A percentile compares a stretch with the other conserved stretches of the same genome.
phyloP scores from a whole-genome alignment of 1,140 invertebrate species.

The Eueides isabella region DNA sequence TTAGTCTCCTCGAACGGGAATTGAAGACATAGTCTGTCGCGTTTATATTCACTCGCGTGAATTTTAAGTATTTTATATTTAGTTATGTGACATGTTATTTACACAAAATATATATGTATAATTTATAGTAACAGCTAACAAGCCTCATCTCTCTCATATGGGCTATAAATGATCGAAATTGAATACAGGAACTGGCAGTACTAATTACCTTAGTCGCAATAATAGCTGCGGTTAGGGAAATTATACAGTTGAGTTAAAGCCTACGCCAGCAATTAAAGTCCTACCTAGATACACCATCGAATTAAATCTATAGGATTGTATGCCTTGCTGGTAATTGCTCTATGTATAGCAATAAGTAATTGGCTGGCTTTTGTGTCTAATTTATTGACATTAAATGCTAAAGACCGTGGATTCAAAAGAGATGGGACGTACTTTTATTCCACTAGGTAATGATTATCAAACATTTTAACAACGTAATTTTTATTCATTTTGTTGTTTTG shows the following conservation, averaged over 20 bases:
- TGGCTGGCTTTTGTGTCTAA: not conserved
- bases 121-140: not conserved
- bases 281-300: not conserved
- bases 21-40: no score
- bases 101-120: not conserved
- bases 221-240: slow-evolving; percentile 26
- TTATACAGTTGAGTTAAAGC: slow-evolving; percentile 22
- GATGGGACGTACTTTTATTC: no score
- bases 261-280: slow-evolving; percentile 17
- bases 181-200: slow-evolving; percentile 16
- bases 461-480: no score
- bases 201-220: slow-evolving; percentile 29
- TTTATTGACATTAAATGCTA: no score
- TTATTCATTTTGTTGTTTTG: no score
- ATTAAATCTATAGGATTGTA: not conserved
- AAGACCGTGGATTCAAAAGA: no score
- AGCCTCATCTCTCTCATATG: not conserved
- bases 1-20: no score
- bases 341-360: not conserved
- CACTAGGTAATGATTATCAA: no score
- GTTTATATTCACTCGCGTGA: no score
- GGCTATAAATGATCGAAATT: slow-evolving; percentile 18
- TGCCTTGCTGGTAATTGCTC: not conserved
- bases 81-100: not conserved
- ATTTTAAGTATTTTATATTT: not conserved